Base-by-base conservation (phyloP, 2,113 vertebrate genomes). In the Pelusios castaneus region DNA sequence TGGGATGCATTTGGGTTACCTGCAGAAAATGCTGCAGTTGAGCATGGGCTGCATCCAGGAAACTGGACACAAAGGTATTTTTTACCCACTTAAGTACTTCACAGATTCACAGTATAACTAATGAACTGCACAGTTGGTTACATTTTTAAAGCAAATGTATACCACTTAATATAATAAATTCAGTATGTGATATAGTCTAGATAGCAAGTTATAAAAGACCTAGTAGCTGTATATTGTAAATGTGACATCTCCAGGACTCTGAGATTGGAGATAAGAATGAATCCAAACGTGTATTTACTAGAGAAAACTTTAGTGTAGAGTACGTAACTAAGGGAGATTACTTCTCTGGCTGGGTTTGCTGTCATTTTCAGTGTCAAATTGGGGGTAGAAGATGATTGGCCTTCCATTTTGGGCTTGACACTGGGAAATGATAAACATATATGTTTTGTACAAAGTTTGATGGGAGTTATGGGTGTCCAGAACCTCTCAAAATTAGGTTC, bases 1-100 rank as follows among this genome's bases (percentile, higher is more conserved):
- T 99, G 99, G 99, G 99, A 99, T 10, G 99, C 99, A 0, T 99
- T 99, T 86, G 99, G 99, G 38, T 98, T 99, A 52, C 99, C 99
- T 60, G 99, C 99, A 3, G 99, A 99, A 97, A 99, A 99, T 27
- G 99, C 99, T 27, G 99, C 99, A 11, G 98, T 99, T 19, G 99
- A 99, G 90, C 98, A 98, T 91, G 98, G 98, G 3, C 97, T 99
- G 2, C 98, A 99, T 95, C 99, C 99, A 21, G 99, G 98, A 91
- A 98, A 98, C 43, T 99, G 99, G 99, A 99, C 99, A 1, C 98
- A 97, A 80, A 99, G 99, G 99, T 99, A 96, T 5, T 34, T 92
- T 85, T 67, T 83, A 47, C 25, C 87, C 79, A 45, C 29, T 77
- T 47, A 81, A 83, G 49, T 73, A 76, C 52, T 80, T 70, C 4